These are phyloP conservation scores for Phlogophora meticulosa DNA, from an alignment of 2,888 invertebrate species.

Conservation along the genomic window DNA sequence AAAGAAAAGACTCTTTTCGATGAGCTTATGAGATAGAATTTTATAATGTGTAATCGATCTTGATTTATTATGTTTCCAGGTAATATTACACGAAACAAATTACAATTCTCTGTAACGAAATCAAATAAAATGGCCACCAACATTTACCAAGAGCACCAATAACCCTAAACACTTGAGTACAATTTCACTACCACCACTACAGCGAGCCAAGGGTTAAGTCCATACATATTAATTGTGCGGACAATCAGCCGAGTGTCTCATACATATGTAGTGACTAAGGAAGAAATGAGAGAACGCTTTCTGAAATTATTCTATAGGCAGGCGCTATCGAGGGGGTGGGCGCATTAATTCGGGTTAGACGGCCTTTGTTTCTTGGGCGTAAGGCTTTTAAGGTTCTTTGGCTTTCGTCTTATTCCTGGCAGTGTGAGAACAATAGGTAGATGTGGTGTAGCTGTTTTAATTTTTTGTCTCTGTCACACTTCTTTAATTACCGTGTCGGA, in stretches of 20 bases:
- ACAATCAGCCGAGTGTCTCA: slow-evolving; percentile 66
- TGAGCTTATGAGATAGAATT: too few species aligned
- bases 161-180: slow-evolving; percentile 46
- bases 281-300: slow-evolving; percentile 61
- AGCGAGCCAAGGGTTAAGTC: slow-evolving; percentile 57
- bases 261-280: slow-evolving; percentile 66
- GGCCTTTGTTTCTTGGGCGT: slow-evolving; percentile 37
- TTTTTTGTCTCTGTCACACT: background rate
- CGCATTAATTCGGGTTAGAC: slow-evolving; percentile 46
- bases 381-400: background rate
- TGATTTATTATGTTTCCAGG: too few species aligned
- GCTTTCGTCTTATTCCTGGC: too few species aligned
- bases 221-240: slow-evolving; percentile 74
- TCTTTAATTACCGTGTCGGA: background rate
- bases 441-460: too few species aligned
- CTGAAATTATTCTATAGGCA: slow-evolving; percentile 60
- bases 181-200: slow-evolving; percentile 26
- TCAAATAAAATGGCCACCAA: slow-evolving; percentile 1
- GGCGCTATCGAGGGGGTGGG: background rate
- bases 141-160: slow-evolving; percentile 46
- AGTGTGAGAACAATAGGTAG: too few species aligned
- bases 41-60: too few species aligned
- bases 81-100: background rate
- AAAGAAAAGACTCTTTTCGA: too few species aligned
- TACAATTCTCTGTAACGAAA: background rate